Evolutionary conservation across 2,797 vertebrate species (phyloP).

Genomic region (Megalops cyprinoides): DNA sequence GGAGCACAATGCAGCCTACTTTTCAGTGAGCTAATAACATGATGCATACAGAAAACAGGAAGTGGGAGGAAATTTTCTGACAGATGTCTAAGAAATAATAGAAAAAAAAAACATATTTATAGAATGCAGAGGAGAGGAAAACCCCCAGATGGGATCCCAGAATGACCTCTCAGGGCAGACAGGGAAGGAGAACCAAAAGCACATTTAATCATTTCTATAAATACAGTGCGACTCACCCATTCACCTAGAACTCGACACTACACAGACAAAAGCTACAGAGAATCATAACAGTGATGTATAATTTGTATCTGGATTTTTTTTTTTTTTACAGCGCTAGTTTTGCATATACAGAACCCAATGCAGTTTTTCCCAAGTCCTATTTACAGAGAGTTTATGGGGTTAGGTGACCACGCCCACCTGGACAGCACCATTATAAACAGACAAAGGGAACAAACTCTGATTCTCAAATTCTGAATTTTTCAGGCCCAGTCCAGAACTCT

Average conservation of each 20-base stretch:
- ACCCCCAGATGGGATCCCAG: too few relatives aligned
- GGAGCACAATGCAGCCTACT: too few relatives aligned
- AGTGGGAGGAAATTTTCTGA: too few relatives aligned
- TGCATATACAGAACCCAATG: background rate
- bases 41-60: too few relatives aligned
- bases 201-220: background rate
- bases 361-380: background rate
- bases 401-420: background rate
- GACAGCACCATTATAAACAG: background rate
- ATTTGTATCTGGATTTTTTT: background rate
- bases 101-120: too few relatives aligned
- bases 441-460: background rate
- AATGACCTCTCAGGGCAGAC: background rate
- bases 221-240: background rate
- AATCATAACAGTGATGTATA: background rate
- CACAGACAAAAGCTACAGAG: background rate
- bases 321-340: background rate
- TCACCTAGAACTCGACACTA: background rate
- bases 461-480: background rate
- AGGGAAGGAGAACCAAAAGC: background rate
- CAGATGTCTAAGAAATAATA: too few relatives aligned
- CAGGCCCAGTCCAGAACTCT: too few relatives aligned
- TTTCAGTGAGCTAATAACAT: too few relatives aligned
- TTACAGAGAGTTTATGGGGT: background rate
- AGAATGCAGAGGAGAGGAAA: background rate